These are phyloP conservation scores for Phymatocera aterrima DNA, from an alignment of 2,888 invertebrate genomes.

Conservation along the genomic window DNA sequence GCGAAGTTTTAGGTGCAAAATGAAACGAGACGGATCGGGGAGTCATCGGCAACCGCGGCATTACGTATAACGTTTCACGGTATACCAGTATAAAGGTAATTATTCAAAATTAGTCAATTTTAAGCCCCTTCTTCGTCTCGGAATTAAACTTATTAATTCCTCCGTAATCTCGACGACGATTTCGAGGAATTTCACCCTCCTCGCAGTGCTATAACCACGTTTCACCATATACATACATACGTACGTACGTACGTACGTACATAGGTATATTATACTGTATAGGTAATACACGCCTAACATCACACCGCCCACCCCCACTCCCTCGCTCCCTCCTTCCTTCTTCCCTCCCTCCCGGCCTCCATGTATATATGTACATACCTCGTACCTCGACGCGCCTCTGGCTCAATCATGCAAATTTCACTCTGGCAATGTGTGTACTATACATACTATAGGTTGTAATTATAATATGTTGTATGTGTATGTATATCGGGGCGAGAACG, in stretches of 20 bases:
- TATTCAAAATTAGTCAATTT: conserved; percentile 47
- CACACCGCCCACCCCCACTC: background rate
- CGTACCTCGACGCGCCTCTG: conserved; percentile 22
- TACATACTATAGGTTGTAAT: conserved; percentile 62
- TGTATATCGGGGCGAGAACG: conserved; percentile 17
- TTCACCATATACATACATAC: background rate
- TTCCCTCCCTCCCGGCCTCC: background rate
- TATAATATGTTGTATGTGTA: conserved; percentile 51
- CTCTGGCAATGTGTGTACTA: conserved; percentile 39
- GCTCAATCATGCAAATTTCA: conserved; percentile 64
- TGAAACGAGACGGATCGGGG: background rate
- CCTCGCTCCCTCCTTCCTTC: too few relatives aligned
- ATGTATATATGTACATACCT: conserved; percentile 2
- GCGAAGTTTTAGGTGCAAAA: too few relatives aligned
- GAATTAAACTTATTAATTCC: conserved; percentile 59
- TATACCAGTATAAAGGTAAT: conserved; percentile 27
- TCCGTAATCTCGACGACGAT: conserved; percentile 58
- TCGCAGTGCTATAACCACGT: background rate
- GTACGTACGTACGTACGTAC: background rate
- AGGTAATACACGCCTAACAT: too few relatives aligned
- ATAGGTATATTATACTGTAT: background rate
- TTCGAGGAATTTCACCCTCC: conserved; percentile 13
- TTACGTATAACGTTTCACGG: background rate
- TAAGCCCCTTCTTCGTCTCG: conserved; percentile 46
- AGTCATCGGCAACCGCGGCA: background rate